phyloP scores from a whole-genome alignment of 2,888 invertebrate species.

The Apantesis nais region DNA sequence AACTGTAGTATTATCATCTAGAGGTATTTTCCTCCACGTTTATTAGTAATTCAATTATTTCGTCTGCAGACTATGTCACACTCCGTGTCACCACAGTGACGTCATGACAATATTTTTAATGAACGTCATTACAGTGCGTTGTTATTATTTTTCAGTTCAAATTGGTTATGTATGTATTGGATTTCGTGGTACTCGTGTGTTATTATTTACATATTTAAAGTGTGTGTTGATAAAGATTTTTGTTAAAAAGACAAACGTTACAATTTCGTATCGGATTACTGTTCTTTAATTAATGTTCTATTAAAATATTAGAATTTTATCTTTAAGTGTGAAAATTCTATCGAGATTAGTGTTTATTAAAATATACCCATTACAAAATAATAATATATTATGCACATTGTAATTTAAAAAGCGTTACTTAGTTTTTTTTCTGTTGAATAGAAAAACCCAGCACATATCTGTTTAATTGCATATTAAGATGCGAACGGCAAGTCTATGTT shows the following conservation, averaged over 20 bases:
- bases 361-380: neutral
- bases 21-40: slow-evolving; percentile 26
- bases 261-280: neutral
- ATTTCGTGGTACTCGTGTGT: neutral
- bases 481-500: slow-evolving; percentile 28
- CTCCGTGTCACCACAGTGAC: slow-evolving; percentile 20
- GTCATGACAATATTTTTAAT: slow-evolving; percentile 25
- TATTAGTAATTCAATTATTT: slow-evolving; percentile 36
- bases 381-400: slow-evolving; percentile 14
- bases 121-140: slow-evolving; percentile 23
- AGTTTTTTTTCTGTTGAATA: slow-evolving; percentile 28
- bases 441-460: slow-evolving; percentile 22
- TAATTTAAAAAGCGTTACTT: neutral
- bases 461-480: slow-evolving; percentile 42
- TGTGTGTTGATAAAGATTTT: neutral
- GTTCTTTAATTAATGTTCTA: neutral
- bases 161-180: neutral
- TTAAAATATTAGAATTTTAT: neutral
- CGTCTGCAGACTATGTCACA: slow-evolving; percentile 12
- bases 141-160: neutral
- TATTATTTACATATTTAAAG: neutral
- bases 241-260: neutral
- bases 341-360: neutral
- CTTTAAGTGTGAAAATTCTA: neutral
- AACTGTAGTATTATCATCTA: neutral